Conservation (phyloP, 1,140 invertebrate species). For the Acyrthosiphon pisum region DNA sequence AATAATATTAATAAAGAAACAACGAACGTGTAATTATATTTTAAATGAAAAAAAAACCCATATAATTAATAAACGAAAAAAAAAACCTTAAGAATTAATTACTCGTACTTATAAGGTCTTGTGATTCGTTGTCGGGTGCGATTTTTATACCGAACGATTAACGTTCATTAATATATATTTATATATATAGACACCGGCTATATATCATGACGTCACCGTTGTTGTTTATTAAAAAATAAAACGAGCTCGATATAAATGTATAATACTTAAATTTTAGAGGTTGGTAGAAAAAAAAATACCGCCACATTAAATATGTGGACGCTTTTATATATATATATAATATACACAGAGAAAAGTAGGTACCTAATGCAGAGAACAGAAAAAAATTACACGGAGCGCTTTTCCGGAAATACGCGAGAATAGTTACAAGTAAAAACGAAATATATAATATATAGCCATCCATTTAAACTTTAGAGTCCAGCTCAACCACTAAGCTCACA, state of each 20-base stretch:
- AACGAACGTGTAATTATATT: conserved; percentile 25
- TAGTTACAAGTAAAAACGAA: neutral
- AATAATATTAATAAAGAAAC: conserved; percentile 14
- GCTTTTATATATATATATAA: neutral
- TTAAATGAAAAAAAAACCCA: conserved; percentile 12
- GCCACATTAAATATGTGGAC: neutral
- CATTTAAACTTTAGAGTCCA: neutral
- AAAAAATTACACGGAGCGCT: neutral
- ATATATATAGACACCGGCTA: neutral
- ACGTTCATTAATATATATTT: neutral
- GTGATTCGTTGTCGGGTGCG: neutral
- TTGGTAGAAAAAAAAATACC: neutral
- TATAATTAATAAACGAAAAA: neutral
- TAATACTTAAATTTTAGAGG: neutral
- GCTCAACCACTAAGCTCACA: neutral
- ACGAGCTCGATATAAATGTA: neutral
- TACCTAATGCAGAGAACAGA: neutral
- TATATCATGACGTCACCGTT: neutral
- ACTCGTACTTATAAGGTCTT: neutral
- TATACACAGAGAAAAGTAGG: neutral
- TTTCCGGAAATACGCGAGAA: neutral
- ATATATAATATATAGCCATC: neutral
- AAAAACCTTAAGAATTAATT: neutral
- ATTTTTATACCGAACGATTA: neutral
- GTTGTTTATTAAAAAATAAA: neutral